Evolutionary conservation across 2,888 invertebrate species (phyloP).

Genomic region (Brachyopa scutellaris): DNA sequence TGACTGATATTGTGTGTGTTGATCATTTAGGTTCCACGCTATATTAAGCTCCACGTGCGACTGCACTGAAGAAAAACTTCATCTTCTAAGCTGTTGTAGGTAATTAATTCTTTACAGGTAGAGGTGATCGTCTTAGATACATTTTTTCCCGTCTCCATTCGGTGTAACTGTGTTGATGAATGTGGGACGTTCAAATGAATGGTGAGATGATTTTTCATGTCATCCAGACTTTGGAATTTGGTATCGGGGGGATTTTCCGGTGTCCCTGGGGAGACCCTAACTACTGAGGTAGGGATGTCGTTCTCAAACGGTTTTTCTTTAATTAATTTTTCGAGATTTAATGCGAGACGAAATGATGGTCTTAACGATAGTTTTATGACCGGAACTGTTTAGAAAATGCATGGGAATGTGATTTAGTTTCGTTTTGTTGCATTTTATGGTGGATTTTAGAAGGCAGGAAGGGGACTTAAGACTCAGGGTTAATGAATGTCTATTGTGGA

Average conservation of each 20-base stretch:
- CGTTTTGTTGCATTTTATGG: neutral
- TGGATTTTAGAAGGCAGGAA: neutral
- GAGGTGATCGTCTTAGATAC: conserved; percentile 40
- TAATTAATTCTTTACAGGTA: conserved; percentile 65
- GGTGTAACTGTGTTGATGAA: conserved; percentile 33
- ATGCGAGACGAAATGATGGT: conserved; percentile 10
- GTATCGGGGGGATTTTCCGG: conserved; percentile 4
- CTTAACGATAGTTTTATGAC: conserved; percentile 57
- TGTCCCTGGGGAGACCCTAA: conserved; percentile 22
- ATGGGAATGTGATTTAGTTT: conserved; percentile 35
- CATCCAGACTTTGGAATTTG: conserved; percentile 35
- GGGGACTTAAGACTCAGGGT: neutral
- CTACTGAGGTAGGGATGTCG: neutral
- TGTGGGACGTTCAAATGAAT: conserved; percentile 42
- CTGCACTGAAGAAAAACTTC: no score
- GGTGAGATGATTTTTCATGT: conserved; percentile 63
- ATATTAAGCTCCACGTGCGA: conserved; percentile 7
- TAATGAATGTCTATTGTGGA: no score
- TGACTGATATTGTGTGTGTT: conserved; percentile 9
- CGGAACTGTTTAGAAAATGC: conserved; percentile 57
- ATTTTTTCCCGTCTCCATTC: neutral
- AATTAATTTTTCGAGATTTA: conserved; percentile 41
- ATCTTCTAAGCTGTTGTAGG: conserved; percentile 32
- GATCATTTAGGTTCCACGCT: conserved; percentile 9
- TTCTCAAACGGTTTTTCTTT: neutral